Conservation (phyloP, 2,888 invertebrate genomes). For the Girardia tigrina region DNA sequence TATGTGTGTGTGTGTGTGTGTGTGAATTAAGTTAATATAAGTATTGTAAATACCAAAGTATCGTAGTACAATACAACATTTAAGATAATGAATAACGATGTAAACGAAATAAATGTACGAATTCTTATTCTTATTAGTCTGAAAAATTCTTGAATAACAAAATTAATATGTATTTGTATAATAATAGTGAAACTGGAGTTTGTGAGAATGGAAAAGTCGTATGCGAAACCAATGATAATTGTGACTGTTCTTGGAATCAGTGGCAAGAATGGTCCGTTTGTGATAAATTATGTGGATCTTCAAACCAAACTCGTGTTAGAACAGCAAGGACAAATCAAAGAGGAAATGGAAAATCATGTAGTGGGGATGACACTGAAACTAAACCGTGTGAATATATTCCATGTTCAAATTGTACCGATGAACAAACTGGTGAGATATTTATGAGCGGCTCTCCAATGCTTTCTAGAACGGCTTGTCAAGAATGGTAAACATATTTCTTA, state of each 20-base stretch:
- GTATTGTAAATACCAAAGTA: no score
- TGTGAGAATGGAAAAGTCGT: neutral
- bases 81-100: no score
- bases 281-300: neutral
- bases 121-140: no score
- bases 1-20: no score
- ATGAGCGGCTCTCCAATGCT: neutral
- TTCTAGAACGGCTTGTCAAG: neutral
- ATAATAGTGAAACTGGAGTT: slow-evolving; percentile 14
- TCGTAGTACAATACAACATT: no score
- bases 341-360: neutral
- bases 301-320: neutral
- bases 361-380: neutral
- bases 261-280: neutral
- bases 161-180: no score
- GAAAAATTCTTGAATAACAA: no score
- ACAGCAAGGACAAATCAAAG: neutral
- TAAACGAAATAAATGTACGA: no score
- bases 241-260: slow-evolving; percentile 11
- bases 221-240: neutral
- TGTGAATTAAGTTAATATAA: no score
- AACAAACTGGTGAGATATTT: neutral
- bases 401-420: neutral
- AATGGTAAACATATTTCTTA: no score
- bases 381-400: neutral